A percentile compares a stretch with the other conserved stretches of the same genome.
phyloP scores from a whole-genome alignment of 2,888 invertebrate species.

The Trisateles emortualis region DNA sequence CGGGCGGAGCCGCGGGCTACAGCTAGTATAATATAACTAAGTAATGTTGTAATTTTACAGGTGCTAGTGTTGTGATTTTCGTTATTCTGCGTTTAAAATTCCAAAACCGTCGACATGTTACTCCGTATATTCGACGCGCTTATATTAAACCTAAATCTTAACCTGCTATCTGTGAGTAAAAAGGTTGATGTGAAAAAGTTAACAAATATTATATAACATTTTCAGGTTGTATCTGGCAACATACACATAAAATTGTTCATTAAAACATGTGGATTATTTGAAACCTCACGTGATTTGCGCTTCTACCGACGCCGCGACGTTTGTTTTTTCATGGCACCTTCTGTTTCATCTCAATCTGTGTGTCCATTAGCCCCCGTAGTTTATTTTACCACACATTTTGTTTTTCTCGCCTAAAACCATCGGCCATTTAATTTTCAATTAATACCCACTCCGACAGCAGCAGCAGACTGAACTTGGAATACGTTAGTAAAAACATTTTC shows the following conservation, averaged over 20 bases:
- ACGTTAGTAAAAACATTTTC: background rate
- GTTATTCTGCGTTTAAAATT: too few species aligned
- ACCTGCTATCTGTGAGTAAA: too few species aligned
- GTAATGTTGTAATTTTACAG: too few species aligned
- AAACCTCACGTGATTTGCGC: constrained; percentile 48
- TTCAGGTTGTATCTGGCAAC: background rate
- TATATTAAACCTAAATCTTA: too few species aligned
- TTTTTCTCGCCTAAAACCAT: constrained; percentile 54
- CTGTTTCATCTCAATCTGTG: constrained; percentile 84
- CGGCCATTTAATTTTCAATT: constrained; percentile 47
- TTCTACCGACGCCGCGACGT: constrained; percentile 46
- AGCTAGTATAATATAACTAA: too few species aligned
- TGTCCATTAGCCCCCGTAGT: constrained; percentile 83
- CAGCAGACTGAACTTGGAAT: constrained; percentile 1
- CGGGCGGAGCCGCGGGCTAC: too few species aligned
- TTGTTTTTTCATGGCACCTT: constrained; percentile 74
- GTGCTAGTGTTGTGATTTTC: too few species aligned
- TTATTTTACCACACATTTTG: constrained; percentile 67
- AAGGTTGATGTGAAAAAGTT: too few species aligned
- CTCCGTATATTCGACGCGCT: too few species aligned
- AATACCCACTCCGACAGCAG: constrained; percentile 30
- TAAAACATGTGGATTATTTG: constrained; percentile 54
- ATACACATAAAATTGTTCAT: constrained; percentile 22
- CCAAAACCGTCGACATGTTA: too few species aligned
- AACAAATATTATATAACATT: background rate